Percentiles rank a stretch among this genome's conserved stretches.
Conservation (phyloP, 2,888 invertebrate genomes). For the Amblyjoppa proteus region DNA sequence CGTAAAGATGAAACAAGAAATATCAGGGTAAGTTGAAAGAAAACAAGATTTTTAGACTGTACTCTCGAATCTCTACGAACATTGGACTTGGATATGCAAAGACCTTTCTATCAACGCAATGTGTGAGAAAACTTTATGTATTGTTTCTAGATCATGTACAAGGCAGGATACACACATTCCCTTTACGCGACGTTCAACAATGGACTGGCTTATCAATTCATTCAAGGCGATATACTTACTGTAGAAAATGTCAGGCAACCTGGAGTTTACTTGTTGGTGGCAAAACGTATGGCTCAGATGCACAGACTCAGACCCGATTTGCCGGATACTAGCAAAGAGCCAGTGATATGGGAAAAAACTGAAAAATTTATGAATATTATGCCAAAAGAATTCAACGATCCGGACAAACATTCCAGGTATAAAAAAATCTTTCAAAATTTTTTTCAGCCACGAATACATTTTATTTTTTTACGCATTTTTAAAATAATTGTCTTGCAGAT, state of each 20-base stretch:
- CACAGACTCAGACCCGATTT: conserved; percentile 87
- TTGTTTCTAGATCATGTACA: conserved; percentile 87
- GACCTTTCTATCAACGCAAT: background rate
- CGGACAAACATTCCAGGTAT: conserved; percentile 90
- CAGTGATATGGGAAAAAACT: conserved; percentile 92
- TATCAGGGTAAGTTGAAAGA: conserved; percentile 77
- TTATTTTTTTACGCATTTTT: background rate
- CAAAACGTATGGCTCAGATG: conserved; percentile 93
- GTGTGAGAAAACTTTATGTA: conserved; percentile 3
- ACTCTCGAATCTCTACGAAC: background rate
- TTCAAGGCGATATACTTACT: conserved; percentile 93
- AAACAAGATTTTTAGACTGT: background rate
- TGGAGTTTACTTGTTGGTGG: conserved; percentile 91
- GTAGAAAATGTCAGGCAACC: conserved; percentile 88
- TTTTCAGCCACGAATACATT: conserved; percentile 35
- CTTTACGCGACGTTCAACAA: conserved; percentile 97
- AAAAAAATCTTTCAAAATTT: background rate
- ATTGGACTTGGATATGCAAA: background rate
- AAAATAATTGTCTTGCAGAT: conserved; percentile 86
- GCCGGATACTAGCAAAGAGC: conserved; percentile 86
- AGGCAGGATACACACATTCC: conserved; percentile 92
- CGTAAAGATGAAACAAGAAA: conserved; percentile 92
- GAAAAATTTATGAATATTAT: conserved; percentile 91
- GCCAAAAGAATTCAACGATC: conserved; percentile 90
- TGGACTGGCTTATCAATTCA: conserved; percentile 96